A percentile compares a stretch with the other conserved stretches of the same genome.
These are phyloP conservation scores for Petrosia ficiformis DNA, from an alignment of 37 sponge, comb jelly and placozoan species.

Conservation along the genomic window DNA sequence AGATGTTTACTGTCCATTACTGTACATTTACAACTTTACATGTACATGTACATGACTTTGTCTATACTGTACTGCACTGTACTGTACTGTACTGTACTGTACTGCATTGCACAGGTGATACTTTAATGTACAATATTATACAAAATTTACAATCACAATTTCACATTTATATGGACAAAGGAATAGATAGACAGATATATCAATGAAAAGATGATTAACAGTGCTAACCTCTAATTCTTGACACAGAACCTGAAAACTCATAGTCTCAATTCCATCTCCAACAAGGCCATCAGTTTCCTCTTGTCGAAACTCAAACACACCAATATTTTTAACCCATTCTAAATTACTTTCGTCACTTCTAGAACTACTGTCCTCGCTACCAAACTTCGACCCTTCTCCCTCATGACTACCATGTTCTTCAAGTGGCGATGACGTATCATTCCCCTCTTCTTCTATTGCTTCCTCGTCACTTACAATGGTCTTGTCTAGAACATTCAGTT, in stretches of 20 bases:
- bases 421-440: neutral
- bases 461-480: neutral
- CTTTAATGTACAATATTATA: neutral
- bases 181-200: neutral
- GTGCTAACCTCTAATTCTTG: neutral
- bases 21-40: too few species aligned
- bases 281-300: neutral
- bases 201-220: neutral
- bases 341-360: neutral
- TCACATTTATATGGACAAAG: neutral
- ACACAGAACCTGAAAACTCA: neutral
- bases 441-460: neutral
- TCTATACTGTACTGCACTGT: too few species aligned
- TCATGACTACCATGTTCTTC: neutral
- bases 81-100: too few species aligned
- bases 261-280: too few species aligned
- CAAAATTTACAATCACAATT: neutral
- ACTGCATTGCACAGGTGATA: too few species aligned
- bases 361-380: neutral
- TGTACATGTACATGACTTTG: too few species aligned
- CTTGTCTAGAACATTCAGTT: neutral
- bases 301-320: neutral
- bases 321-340: slow-evolving; percentile 5
- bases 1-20: too few species aligned
- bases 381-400: neutral